Evolutionary conservation across 2,888 invertebrate genomes (phyloP).

Genomic region (Cecidostiba fungosa): DNA sequence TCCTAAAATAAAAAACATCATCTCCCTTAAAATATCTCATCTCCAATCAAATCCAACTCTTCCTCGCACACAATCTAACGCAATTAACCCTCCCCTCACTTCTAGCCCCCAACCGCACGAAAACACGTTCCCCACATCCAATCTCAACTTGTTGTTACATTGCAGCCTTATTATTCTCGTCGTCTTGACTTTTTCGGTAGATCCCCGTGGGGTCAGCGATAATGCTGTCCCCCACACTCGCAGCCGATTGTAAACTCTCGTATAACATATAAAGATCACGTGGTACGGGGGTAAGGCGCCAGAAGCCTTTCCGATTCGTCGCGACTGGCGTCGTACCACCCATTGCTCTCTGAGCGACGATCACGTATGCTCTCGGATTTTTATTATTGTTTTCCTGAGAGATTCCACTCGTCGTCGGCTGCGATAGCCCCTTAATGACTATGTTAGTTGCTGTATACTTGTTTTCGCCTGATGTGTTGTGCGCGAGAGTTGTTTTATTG

Average conservation of each 20-base stretch:
- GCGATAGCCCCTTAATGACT: background rate
- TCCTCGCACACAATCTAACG: too few relatives aligned
- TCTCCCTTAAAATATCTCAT: too few relatives aligned
- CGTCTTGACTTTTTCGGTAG: background rate
- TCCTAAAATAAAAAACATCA: too few relatives aligned
- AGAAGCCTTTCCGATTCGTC: constrained; percentile 71
- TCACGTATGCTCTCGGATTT: background rate
- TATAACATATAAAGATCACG: constrained; percentile 70
- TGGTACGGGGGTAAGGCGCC: constrained; percentile 77
- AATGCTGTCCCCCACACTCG: background rate
- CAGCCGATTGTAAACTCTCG: background rate
- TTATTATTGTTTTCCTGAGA: constrained; percentile 51
- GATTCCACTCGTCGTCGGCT: background rate
- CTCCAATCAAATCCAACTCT: too few relatives aligned
- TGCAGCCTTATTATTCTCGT: background rate
- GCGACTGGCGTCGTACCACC: constrained; percentile 72
- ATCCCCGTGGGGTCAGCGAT: constrained; percentile 5
- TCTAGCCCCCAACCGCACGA: too few relatives aligned
- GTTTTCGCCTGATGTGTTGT: constrained; percentile 11
- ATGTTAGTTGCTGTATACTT: background rate
- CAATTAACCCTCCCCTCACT: too few relatives aligned
- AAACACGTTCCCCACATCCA: background rate
- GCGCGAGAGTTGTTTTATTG: background rate
- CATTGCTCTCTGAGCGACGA: constrained; percentile 64
- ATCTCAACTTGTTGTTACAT: background rate